Conservation (phyloP, 2,797 vertebrate genomes). For the Myotis planiceps region DNA sequence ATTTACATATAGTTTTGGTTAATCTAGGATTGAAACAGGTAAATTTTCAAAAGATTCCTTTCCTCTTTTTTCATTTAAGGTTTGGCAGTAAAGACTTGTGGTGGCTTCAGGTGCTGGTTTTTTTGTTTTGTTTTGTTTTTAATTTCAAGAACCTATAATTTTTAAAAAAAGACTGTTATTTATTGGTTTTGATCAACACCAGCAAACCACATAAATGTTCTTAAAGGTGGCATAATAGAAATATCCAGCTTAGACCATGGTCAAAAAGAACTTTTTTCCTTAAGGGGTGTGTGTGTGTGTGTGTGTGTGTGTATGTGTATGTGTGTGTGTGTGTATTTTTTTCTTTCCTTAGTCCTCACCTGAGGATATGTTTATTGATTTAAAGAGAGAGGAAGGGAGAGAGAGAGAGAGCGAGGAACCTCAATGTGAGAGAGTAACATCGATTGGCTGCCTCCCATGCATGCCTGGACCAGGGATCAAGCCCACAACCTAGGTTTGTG, state of each 20-base stretch:
- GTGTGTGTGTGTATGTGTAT: too few relatives aligned
- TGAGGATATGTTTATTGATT: neutral
- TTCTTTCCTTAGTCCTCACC: neutral
- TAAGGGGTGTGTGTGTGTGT: neutral
- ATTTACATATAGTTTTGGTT: neutral
- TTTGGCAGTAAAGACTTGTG: neutral
- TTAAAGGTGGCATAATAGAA: conserved; percentile 30
- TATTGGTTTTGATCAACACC: neutral
- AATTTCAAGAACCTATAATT: neutral
- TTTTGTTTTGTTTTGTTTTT: neutral
- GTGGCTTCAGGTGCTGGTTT: neutral
- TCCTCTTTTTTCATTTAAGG: conserved; percentile 30
- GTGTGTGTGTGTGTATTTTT: too few relatives aligned
- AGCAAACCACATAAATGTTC: neutral
- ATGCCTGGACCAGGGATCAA: neutral
- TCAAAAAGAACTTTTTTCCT: neutral
- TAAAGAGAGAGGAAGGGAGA: neutral
- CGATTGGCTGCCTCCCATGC: neutral
- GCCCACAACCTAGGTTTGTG: neutral
- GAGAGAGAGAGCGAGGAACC: neutral
- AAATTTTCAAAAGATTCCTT: conserved; percentile 29
- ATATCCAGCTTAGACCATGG: neutral
- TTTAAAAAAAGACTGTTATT: neutral
- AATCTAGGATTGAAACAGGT: neutral
- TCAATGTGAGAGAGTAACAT: neutral